These are phyloP conservation scores for Anthopleura xanthogrammica DNA, from an alignment of 92 coral and sea anemone genomes.

Conservation along the genomic window DNA sequence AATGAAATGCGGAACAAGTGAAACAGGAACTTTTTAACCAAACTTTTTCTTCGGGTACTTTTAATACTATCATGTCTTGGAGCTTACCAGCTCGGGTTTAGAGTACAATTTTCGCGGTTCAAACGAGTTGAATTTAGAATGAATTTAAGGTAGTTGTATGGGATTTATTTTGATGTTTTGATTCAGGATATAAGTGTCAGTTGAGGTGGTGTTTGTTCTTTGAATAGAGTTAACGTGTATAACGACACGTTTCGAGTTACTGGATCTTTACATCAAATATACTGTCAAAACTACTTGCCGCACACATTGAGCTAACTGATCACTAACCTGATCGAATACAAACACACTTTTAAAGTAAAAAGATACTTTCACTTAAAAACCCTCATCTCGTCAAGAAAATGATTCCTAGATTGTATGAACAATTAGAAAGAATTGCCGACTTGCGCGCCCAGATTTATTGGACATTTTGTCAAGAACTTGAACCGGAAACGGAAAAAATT, in stretches of 20 bases:
- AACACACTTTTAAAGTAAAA: not conserved
- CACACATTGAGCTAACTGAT: not conserved
- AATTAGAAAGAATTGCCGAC: not conserved
- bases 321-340: not conserved
- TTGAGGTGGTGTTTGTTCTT: not conserved
- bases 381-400: no score
- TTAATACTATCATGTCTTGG: not conserved
- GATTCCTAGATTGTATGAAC: not conserved
- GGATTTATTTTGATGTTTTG: not conserved
- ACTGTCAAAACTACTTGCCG: not conserved
- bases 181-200: constrained; percentile 4
- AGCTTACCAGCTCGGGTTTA: not conserved
- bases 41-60: not conserved
- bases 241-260: not conserved
- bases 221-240: not conserved
- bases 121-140: not conserved
- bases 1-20: not conserved
- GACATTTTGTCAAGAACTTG: not conserved
- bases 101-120: not conserved
- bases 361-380: not conserved
- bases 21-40: not conserved
- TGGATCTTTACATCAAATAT: not conserved
- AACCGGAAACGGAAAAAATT: constrained; percentile 5
- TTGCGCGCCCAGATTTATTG: not conserved
- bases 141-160: not conserved